Evolutionary conservation across 2,888 invertebrate genomes (phyloP).

Genomic region (Mythimna albipuncta): DNA sequence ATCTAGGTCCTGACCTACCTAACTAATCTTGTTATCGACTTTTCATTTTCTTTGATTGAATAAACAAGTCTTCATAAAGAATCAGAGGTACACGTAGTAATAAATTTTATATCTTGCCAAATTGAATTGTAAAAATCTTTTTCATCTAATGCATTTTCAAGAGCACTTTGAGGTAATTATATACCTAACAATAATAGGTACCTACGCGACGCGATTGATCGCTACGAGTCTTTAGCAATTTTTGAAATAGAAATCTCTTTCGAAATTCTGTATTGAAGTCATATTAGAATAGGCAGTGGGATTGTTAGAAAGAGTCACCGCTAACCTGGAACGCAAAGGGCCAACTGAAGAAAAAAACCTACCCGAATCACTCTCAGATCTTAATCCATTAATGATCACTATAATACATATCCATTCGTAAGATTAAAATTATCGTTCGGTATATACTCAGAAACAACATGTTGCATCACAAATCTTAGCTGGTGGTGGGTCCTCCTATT

Average conservation of each 20-base stretch:
- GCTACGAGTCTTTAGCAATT: neutral
- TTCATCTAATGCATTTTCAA: slow-evolving; percentile 1
- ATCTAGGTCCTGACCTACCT: slow-evolving; percentile 42
- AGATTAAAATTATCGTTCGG: neutral
- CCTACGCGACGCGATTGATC: neutral
- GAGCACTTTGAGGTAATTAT: neutral
- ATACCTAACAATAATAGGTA: no score
- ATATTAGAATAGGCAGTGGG: no score
- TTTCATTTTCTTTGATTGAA: slow-evolving; percentile 41
- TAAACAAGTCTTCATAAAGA: slow-evolving; percentile 12
- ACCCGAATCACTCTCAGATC: neutral
- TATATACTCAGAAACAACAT: neutral
- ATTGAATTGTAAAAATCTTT: slow-evolving; percentile 5
- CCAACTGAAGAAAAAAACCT: no score
- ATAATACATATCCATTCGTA: no score
- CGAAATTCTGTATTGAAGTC: neutral
- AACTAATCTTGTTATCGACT: slow-evolving; percentile 40
- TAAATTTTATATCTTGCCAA: neutral
- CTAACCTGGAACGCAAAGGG: no score
- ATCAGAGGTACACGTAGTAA: neutral
- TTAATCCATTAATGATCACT: neutral
- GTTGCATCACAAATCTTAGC: neutral
- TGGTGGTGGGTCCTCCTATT: no score
- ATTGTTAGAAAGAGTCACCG: no score
- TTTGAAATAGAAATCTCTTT: neutral